Percentiles rank a stretch among this genome's conserved stretches.
Conservation (phyloP, 2,113 vertebrate genomes). For the Lepidothrix coronata region DNA sequence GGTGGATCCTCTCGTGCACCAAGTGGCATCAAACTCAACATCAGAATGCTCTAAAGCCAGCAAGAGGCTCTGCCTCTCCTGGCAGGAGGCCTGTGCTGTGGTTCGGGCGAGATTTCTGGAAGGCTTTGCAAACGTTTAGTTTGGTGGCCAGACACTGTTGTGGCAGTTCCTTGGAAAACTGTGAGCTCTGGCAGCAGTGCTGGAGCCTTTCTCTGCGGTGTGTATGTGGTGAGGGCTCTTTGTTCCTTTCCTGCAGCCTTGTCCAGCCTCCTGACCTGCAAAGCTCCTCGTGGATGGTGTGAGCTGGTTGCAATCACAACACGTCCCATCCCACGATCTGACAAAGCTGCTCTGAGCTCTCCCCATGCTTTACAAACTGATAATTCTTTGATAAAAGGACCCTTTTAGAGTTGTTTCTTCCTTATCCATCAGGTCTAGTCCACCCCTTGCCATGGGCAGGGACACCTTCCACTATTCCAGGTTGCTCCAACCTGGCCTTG, state of each 20-base stretch:
- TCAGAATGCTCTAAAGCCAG: neutral
- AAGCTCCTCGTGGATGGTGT: accelerated
- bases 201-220: neutral
- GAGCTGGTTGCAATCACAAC: neutral
- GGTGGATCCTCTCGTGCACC: neutral
- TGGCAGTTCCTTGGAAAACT: neutral
- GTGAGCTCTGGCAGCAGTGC: neutral
- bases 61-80: neutral
- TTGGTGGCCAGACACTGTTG: neutral
- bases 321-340: accelerated
- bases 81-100: neutral
- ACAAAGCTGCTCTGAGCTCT: neutral
- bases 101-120: neutral
- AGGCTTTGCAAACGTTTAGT: neutral
- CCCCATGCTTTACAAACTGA: neutral
- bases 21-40: neutral
- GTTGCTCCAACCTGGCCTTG: neutral
- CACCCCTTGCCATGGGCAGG: neutral
- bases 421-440: neutral
- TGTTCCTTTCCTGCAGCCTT: neutral
- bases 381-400: neutral
- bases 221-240: neutral
- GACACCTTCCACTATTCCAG: too few species aligned
- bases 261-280: neutral
- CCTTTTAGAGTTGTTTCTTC: neutral